Evolutionary conservation across 2,888 invertebrate species (phyloP).

Genomic region (Aphrophora alni): DNA sequence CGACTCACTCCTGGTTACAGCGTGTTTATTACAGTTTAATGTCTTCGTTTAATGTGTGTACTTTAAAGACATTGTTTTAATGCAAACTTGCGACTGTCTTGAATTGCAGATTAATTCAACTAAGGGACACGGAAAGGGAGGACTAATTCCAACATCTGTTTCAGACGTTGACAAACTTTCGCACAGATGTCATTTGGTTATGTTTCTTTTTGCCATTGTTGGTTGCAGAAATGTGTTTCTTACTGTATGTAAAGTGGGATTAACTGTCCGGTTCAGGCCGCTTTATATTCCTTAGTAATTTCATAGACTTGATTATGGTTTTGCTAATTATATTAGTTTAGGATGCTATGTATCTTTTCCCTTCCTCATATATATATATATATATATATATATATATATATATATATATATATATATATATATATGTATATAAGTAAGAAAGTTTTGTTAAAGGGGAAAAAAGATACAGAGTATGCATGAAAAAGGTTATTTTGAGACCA

Average conservation of each 20-base stretch:
- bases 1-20: no score
- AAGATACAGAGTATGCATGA: no score
- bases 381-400: no score
- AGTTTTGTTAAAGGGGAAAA: no score
- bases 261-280: background rate
- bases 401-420: no score
- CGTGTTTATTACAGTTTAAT: background rate
- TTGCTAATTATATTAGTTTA: no score
- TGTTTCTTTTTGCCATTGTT: background rate
- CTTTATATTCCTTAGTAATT: background rate
- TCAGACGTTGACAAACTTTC: background rate
- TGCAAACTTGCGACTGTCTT: background rate
- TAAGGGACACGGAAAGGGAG: background rate
- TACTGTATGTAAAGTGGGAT: background rate
- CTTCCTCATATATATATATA: no score
- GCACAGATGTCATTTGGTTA: background rate
- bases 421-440: no score
- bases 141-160: background rate
- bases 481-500: no score
- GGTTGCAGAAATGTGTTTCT: background rate
- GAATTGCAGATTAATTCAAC: background rate
- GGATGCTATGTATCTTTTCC: no score
- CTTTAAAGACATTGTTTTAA: background rate
- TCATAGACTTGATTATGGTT: no score
- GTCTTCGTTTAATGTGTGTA: background rate